Evolutionary conservation across 37 sponge, comb jelly and placozoan genomes (phyloP).

Genomic region (Theonella swinhoei): DNA sequence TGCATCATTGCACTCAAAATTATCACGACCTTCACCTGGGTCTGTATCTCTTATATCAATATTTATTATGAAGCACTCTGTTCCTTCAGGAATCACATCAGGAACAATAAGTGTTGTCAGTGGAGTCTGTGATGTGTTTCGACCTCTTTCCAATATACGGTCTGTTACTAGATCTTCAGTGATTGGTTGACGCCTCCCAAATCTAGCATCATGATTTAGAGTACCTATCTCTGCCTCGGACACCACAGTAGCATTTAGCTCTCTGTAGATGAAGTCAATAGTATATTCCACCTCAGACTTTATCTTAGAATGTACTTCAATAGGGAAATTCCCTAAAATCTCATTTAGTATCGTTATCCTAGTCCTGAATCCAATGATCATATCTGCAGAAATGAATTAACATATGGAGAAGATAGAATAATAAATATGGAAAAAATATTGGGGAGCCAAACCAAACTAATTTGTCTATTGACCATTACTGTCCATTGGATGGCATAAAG

Average conservation of each 20-base stretch:
- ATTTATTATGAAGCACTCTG: neutral
- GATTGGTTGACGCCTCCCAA: neutral
- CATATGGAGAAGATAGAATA: too few relatives aligned
- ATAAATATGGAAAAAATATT: too few relatives aligned
- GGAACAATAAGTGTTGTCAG: neutral
- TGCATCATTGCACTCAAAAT: neutral
- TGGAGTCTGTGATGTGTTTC: neutral
- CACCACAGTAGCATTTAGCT: neutral
- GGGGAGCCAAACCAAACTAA: too few relatives aligned
- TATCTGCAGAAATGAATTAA: neutral
- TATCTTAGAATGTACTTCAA: neutral
- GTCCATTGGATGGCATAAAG: too few relatives aligned
- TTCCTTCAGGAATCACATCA: neutral
- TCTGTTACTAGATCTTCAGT: neutral
- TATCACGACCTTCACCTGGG: too few relatives aligned
- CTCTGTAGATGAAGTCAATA: neutral
- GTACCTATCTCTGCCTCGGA: neutral
- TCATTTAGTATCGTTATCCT: neutral
- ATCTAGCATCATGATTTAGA: neutral
- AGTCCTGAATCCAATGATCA: neutral
- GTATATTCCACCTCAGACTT: neutral
- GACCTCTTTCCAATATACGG: neutral
- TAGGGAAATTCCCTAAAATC: neutral
- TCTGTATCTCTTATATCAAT: neutral
- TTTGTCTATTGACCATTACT: too few relatives aligned